phyloP scores from a whole-genome alignment of 2,797 vertebrate species.

The Micropoecilia bifurca region DNA sequence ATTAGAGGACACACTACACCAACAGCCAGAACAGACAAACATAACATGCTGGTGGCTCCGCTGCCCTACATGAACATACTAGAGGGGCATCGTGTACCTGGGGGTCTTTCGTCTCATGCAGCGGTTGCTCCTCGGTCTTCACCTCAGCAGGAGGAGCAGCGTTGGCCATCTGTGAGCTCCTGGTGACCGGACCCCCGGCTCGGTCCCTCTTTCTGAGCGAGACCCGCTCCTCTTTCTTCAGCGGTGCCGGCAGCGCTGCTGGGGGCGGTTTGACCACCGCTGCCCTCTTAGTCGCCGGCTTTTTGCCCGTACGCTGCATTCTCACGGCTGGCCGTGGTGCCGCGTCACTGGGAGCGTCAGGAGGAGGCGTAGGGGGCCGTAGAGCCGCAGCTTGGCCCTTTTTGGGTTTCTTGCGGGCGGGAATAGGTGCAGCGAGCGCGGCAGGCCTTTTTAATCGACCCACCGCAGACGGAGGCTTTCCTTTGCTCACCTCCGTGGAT shows the following conservation, averaged over 20 bases:
- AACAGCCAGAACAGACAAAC: no score
- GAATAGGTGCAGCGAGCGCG: slow-evolving; percentile 54
- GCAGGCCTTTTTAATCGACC: slow-evolving; percentile 73
- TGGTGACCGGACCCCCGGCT: slow-evolving; percentile 90
- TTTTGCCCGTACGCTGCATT: slow-evolving; percentile 81
- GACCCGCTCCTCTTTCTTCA: slow-evolving; percentile 90
- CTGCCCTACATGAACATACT: neutral
- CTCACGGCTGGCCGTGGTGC: slow-evolving; percentile 80
- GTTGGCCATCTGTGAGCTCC: slow-evolving; percentile 90
- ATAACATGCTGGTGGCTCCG: no score
- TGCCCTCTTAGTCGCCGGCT: slow-evolving; percentile 79
- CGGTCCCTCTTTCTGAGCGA: slow-evolving; percentile 85
- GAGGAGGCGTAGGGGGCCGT: slow-evolving; percentile 70
- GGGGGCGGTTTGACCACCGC: slow-evolving; percentile 78
- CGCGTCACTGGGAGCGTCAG: slow-evolving; percentile 72
- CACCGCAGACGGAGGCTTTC: slow-evolving; percentile 75
- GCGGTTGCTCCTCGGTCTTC: slow-evolving; percentile 85
- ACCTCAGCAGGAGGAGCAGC: slow-evolving; percentile 80
- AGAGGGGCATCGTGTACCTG: slow-evolving; percentile 74
- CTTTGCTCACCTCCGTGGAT: slow-evolving; percentile 65
- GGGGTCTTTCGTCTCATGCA: slow-evolving; percentile 87
- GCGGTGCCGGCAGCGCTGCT: slow-evolving; percentile 48
- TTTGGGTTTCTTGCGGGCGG: slow-evolving; percentile 79
- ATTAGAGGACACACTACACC: no score
- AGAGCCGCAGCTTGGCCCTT: slow-evolving; percentile 71